Conservation (phyloP, 2,113 vertebrate genomes). For the Gasterosteus aculeatus region DNA sequence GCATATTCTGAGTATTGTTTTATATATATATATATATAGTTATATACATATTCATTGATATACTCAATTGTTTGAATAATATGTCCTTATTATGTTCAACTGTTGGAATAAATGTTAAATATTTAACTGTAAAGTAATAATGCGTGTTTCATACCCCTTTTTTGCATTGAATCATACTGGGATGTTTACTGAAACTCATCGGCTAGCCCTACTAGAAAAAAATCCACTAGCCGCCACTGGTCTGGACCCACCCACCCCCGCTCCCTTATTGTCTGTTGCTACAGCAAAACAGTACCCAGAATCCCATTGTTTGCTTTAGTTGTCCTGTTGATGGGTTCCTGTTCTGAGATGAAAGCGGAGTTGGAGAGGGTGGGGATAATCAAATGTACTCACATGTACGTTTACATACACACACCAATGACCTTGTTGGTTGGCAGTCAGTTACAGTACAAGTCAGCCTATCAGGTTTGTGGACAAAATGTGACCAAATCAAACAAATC, state of each 20-base stretch:
- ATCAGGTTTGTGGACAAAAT: background rate
- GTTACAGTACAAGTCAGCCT: background rate
- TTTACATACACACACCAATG: background rate
- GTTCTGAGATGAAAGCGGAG: slow-evolving; percentile 32
- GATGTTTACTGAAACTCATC: no score
- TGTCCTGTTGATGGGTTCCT: slow-evolving; percentile 41
- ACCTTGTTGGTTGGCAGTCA: background rate
- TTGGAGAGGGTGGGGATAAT: background rate
- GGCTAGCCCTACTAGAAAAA: no score
- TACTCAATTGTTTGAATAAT: no score
- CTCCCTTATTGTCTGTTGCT: slow-evolving; percentile 34
- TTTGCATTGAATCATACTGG: no score
- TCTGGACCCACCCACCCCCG: slow-evolving; percentile 13
- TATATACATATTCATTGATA: no score
- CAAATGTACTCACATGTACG: background rate
- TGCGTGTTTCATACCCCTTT: no score
- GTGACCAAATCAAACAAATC: background rate
- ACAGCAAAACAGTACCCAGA: slow-evolving; percentile 42
- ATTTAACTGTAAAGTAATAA: no score
- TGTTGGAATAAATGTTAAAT: no score
- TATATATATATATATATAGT: no score
- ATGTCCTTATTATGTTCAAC: no score
- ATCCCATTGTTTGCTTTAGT: slow-evolving; percentile 46
- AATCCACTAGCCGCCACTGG: background rate
- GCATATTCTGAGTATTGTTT: no score